Evolutionary conservation across 1,140 invertebrate genomes (phyloP).

Genomic region (Thaumetopoea pityocampa): DNA sequence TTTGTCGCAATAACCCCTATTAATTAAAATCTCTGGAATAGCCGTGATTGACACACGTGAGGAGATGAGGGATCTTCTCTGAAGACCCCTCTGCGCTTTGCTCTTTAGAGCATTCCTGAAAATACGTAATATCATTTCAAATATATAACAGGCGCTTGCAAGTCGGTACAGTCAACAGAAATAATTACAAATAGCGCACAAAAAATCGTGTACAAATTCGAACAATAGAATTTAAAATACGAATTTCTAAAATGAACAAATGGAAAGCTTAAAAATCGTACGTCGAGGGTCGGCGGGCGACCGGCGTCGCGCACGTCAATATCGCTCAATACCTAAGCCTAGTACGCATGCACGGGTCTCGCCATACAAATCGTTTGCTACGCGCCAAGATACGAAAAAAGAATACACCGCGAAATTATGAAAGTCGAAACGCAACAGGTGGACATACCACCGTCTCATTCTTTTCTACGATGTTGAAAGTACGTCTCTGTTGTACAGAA

Average conservation of each 20-base stretch:
- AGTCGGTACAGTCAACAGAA: no score
- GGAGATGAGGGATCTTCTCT: no score
- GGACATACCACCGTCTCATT: constrained; percentile 70
- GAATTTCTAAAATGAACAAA: constrained; percentile 25
- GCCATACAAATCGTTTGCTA: constrained; percentile 59
- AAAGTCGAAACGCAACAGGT: constrained; percentile 68
- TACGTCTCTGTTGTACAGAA: constrained; percentile 62
- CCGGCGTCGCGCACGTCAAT: constrained; percentile 34
- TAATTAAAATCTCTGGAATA: no score
- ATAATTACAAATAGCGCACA: no score
- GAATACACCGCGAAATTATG: constrained; percentile 59
- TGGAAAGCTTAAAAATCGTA: constrained; percentile 46
- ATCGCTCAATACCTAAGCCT: constrained; percentile 53
- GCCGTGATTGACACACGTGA: no score
- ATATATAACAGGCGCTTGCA: no score
- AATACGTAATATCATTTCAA: no score
- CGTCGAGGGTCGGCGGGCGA: constrained; percentile 16
- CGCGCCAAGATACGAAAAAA: constrained; percentile 66
- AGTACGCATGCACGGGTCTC: constrained; percentile 60
- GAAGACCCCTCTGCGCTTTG: no score
- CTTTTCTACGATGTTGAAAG: constrained; percentile 64
- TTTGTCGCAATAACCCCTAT: no score
- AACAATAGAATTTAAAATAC: constrained; percentile 14
- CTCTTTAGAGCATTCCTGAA: no score
- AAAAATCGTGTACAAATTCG: not conserved